Base-by-base conservation (phyloP, 2,888 invertebrate species). In the Caenorhabditis afra region DNA sequence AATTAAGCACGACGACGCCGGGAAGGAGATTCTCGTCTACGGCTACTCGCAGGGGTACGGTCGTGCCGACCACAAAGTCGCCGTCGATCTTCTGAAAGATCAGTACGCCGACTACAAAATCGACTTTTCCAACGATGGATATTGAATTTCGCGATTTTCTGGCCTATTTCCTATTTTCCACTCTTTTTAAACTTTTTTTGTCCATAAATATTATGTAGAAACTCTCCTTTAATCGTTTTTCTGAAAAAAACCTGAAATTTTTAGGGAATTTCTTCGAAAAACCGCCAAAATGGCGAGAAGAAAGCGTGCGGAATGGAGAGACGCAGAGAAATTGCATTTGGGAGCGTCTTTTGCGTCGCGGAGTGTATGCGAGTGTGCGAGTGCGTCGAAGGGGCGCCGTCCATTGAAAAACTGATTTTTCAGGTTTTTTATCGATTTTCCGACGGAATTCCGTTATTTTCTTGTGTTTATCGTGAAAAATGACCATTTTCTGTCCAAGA, bases 41-140 rank as follows among this genome's bases (percentile, higher is more conserved):
- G 97, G 97, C 23, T 96, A 96, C 91, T 97, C 97, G 5, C 84
- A 92, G 91, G 92, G 95, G 0, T 97, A 93, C 90, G 97, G 97
- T 1, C 94, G 94, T 91, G 96, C 96, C 0, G 95, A 97, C 91
- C 97, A 97, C 91, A 92, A 93, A 80, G 91, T 94, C 37, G 92
- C 95, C 1, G 95, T 94, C 3, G 93, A 93, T 66, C 90, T 97
- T 52, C 91, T 97, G 79, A 94, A 94, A 90, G 93, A 93, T 73
- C 92, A 93, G 53, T 97, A 93, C 91, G 92, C 93, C 0, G 93
- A 93, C 79, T 96, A 96, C 89, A 91, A 86, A 18, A 94, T 97
- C 81, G 93, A 94, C 75, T 94, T 94, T 90, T 94, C 94, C 76
- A 94, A 96, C 92, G 96, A 95, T 86, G 95, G 95, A 59, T 95